Evolutionary conservation across 2,113 vertebrate genomes (phyloP), one percentile per base, ranked within the genome.

Genomic region (Coracopsis vasa): DNA sequence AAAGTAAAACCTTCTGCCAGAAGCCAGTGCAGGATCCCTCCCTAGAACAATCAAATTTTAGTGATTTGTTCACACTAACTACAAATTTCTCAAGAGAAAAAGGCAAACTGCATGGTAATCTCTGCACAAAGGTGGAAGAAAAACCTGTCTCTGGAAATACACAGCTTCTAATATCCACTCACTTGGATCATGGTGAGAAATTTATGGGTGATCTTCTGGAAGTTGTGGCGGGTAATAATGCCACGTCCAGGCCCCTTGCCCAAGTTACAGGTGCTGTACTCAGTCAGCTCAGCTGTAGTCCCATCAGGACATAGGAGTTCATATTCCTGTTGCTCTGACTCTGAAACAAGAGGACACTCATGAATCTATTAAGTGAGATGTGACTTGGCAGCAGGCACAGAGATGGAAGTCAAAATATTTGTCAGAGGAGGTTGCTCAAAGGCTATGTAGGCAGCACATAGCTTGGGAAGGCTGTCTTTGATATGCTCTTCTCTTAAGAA

Each of bases 291-390:
- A 61, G 98, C 99, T 35, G 96, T 98, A 39, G 98, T 98, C 10
- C 99, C 99, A 45, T 99, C 98, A 35, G 98, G 74, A 83, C 99
- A 99, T 35, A 99, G 45, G 48, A 99, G 97, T 28, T 97, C 98
- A 94, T 98, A 98, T 11, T 98, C 94, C 29, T 98, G 94, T 35
- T 92, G 86, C 50, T 98, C 98, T 62, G 92, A 93, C 73, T 98
- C 99, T 99, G 96, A 82, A 94, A 80, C 71, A 71, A 92, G 15
- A 47, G 41, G 45, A 73, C 29, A 42, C n/a, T 44, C 8, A 3
- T 14, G 13, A 53, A 35, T 31, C 62, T 37, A 31, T 70, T 64
- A 91, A 23, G 3, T 13, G 33, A 95, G 44, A 73, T 10, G 4
- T 5, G 16, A 17, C 50, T 37, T 75, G 31, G 27, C 79, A 95